Percentiles rank a stretch among this genome's conserved stretches.
phyloP scores from a whole-genome alignment of 2,113 vertebrate genomes.

The Corapipo altera region DNA sequence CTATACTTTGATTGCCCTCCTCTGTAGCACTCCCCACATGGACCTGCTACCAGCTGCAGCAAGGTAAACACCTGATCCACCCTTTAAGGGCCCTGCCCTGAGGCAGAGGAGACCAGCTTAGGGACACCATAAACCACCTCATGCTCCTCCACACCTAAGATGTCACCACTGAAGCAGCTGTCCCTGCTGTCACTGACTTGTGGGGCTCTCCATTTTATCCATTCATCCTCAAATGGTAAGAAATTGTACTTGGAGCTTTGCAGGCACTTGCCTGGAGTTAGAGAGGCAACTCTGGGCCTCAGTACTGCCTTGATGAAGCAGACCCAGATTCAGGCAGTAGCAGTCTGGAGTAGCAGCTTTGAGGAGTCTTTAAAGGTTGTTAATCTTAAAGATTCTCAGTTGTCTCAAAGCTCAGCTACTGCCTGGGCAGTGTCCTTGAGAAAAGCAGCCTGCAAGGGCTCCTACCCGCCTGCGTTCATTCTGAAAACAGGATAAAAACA shows the following conservation, averaged over 20 bases:
- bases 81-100: not conserved
- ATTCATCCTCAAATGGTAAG: not conserved
- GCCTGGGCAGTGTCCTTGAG: not conserved
- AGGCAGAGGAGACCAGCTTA: not conserved
- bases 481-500: not conserved
- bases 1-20: not conserved
- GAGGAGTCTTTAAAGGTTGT: not conserved
- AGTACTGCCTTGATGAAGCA: accelerated
- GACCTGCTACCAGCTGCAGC: not conserved
- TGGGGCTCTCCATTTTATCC: not conserved
- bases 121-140: not conserved
- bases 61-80: not conserved
- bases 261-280: not conserved
- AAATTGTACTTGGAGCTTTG: not conserved
- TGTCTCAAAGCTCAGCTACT: not conserved
- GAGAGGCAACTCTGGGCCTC: not conserved
- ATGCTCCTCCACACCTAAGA: not conserved
- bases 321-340: not conserved
- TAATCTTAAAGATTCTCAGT: not conserved
- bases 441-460: not conserved
- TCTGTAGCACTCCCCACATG: not conserved
- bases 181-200: accelerated
- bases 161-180: not conserved
- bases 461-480: not conserved
- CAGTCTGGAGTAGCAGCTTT: not conserved